Evolutionary conservation across 37 sponge, comb jelly and placozoan species (phyloP).

Genomic region (Crambe crambe): DNA sequence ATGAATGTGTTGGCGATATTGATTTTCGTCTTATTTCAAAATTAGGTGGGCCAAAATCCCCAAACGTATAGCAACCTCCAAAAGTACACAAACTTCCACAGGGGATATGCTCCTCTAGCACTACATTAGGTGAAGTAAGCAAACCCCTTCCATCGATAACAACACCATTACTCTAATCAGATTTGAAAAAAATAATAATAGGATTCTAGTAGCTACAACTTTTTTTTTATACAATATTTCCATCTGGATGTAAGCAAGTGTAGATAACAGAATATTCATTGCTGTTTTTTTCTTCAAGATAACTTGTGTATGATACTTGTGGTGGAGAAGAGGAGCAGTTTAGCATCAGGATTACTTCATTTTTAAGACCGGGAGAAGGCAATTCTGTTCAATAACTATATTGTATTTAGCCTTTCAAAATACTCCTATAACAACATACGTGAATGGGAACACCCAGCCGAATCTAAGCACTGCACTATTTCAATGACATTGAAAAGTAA

Average conservation of each 20-base stretch:
- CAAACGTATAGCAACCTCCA: neutral
- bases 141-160: neutral
- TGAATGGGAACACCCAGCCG: neutral
- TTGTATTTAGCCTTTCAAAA: neutral
- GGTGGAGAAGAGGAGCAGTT: neutral
- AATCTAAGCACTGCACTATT: too few relatives aligned
- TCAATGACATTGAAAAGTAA: too few relatives aligned
- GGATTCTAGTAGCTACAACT: neutral
- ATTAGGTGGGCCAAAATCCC: neutral
- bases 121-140: too few relatives aligned
- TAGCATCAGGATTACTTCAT: neutral
- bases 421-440: neutral
- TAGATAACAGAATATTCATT: neutral
- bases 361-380: neutral
- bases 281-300: too few relatives aligned
- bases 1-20: neutral
- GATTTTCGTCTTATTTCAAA: neutral
- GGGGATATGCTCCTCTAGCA: too few relatives aligned
- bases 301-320: too few relatives aligned
- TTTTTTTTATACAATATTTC: neutral
- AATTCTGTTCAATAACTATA: neutral
- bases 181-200: neutral
- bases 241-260: conserved; percentile 1
- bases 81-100: neutral
- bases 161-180: neutral